These are phyloP conservation scores for Lypha dubia DNA, from an alignment of 2,888 invertebrate species.

Conservation along the genomic window DNA sequence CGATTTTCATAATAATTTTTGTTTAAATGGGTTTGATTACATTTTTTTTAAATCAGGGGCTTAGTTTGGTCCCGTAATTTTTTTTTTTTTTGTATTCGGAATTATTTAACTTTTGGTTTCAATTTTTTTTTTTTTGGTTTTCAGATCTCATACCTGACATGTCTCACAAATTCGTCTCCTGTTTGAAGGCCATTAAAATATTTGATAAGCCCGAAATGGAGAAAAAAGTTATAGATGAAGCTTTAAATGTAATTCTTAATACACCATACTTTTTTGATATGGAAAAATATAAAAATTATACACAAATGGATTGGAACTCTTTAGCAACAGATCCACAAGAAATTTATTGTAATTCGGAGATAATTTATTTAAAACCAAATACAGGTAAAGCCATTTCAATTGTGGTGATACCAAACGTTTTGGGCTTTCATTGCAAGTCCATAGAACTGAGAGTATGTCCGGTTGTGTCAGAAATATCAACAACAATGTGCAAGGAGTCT, in stretches of 20 bases:
- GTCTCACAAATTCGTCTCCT: conserved; percentile 74
- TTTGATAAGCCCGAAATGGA: conserved; percentile 78
- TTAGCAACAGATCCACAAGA: conserved; percentile 79
- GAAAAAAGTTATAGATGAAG: conserved; percentile 77
- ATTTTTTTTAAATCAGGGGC: no score
- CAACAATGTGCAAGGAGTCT: neutral
- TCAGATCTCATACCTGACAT: conserved; percentile 75
- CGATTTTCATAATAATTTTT: no score
- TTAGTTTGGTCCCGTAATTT: no score
- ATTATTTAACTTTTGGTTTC: neutral
- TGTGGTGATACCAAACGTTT: conserved; percentile 78
- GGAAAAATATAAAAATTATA: conserved; percentile 76
- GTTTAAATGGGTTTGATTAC: no score
- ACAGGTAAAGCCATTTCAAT: conserved; percentile 78
- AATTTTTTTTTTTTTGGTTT: neutral
- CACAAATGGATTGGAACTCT: conserved; percentile 79
- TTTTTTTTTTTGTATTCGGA: no score
- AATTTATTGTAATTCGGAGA: conserved; percentile 78
- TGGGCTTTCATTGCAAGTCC: conserved; percentile 76
- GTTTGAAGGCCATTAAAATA: conserved; percentile 75
- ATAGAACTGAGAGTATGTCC: conserved; percentile 79
- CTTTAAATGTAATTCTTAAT: conserved; percentile 74
- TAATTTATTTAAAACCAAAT: conserved; percentile 79
- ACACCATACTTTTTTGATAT: conserved; percentile 77
- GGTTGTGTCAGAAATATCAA: conserved; percentile 49